Base-by-base conservation (phyloP, 2,888 invertebrate species). In the Bembecia ichneumoniformis region DNA sequence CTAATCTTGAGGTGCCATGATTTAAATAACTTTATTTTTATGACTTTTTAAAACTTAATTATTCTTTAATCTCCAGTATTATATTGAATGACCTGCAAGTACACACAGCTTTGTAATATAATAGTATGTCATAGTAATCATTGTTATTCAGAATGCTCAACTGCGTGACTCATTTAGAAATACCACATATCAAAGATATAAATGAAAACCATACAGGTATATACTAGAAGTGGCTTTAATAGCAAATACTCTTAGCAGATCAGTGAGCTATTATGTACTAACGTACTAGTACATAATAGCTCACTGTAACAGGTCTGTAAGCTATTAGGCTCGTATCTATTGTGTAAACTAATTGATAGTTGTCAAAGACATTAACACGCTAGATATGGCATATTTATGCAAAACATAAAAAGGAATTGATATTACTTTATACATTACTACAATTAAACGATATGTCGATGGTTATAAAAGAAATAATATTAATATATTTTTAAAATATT, bases 1-100 rank as follows among this genome's bases (percentile, higher is more conserved):
- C 4, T 20, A 28, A 28, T 28, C 20, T 28, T 7, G 20, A 1
- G 2, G 5, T 9, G 3, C 28, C 2, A 28, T 28, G 9, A 28
- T 9, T 9, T 28, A 28, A 28, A 28, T 20, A 0, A 9, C 28
- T 2, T 9, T 2, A 28, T 0, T 28, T 28, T 28, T 28, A 28
- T 7, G 7, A 28, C 0, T 28, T 28, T 2, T 28, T 20, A 20
- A 20, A 28, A 1, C 0, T 1, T 28, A 28, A n/a, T n/a, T 28
- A 28, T 28, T 28, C 28, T 28, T 9, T 28, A 28, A 28, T 28
- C 7, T 28, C 7, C 7, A 28, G 9, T 28, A 9, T 28, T 28
- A 28, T 4, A 28, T n/a, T 43, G 50, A 57, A 54, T 58, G 60
- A 58, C 58, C 60, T 50, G 62, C 58, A 59, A 55, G 58, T 55